A percentile compares a stretch with the other conserved stretches of the same genome.
These are phyloP conservation scores for Ondatra zibethicus DNA, from an alignment of 2,113 vertebrate species.

Conservation along the genomic window DNA sequence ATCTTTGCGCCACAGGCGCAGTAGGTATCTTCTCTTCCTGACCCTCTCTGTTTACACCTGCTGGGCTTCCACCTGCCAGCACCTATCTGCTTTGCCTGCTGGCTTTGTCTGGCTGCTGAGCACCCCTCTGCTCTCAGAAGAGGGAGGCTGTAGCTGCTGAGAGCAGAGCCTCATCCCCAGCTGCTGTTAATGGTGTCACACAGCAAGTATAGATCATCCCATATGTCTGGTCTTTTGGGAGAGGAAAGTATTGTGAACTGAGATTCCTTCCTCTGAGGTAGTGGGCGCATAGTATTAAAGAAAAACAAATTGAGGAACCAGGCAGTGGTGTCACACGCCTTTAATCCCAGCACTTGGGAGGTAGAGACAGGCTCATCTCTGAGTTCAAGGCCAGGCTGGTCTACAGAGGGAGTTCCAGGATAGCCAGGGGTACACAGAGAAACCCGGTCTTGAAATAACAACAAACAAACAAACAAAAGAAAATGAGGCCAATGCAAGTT, in stretches of 20 bases:
- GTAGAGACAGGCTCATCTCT: not conserved
- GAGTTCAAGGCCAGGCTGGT: not conserved
- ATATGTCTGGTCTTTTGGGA: too few species aligned
- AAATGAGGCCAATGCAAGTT: not conserved
- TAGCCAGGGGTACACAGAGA: not conserved
- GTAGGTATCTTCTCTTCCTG: not conserved
- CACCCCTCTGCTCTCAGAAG: not conserved
- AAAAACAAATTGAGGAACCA: too few species aligned
- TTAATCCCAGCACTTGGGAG: not conserved
- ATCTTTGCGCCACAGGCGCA: not conserved
- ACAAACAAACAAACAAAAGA: not conserved
- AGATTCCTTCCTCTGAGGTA: not conserved
- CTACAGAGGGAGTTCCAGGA: not conserved
- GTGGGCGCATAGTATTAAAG: too few species aligned
- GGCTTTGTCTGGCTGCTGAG: not conserved
- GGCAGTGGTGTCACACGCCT: not conserved
- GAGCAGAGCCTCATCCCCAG: not conserved
- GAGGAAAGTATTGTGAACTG: too few species aligned
- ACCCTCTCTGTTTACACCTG: not conserved
- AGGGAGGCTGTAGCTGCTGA: not conserved
- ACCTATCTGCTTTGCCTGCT: not conserved
- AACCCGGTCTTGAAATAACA: not conserved
- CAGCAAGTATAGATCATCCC: not conserved
- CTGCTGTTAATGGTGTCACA: not conserved
- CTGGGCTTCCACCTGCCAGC: not conserved